These are phyloP conservation scores for Cotesia congregata DNA, from an alignment of 2,888 invertebrate species.

Conservation along the genomic window DNA sequence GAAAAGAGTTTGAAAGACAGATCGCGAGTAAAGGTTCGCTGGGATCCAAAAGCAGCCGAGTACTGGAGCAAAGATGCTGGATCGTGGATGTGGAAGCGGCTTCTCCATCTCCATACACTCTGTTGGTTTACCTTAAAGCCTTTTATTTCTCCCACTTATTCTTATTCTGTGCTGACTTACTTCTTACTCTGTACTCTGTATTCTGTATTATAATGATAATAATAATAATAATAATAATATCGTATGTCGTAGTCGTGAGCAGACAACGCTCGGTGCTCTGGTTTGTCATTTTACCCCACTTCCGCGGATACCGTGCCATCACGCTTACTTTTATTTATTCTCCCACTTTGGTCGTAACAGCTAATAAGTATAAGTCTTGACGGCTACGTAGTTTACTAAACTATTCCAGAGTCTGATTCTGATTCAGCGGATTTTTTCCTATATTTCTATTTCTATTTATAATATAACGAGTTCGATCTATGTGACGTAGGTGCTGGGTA, in stretches of 20 bases:
- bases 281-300: conserved; percentile 39
- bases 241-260: no score
- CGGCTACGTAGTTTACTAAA: no score
- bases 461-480: no score
- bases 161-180: conserved; percentile 37
- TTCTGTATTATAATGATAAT: no score
- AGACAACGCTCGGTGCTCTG: conserved; percentile 7
- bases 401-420: no score
- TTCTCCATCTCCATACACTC: not conserved
- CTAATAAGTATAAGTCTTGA: not conserved
- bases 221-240: no score
- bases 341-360: conserved; percentile 5
- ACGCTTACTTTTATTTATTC: conserved; percentile 13
- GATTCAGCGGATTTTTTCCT: no score
- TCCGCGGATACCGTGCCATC: conserved; percentile 33
- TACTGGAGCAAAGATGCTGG: conserved; percentile 56
- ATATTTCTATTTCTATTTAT: no score
- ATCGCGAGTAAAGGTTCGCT: no score
- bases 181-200: conserved; percentile 18
- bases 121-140: conserved; percentile 7
- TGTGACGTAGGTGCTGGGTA: no score
- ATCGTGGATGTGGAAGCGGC: conserved; percentile 63
- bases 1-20: not conserved
- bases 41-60: conserved; percentile 41
- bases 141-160: not conserved